Base-by-base conservation (phyloP, 2,888 invertebrate species). In the Brachypalpus laphriformis region DNA sequence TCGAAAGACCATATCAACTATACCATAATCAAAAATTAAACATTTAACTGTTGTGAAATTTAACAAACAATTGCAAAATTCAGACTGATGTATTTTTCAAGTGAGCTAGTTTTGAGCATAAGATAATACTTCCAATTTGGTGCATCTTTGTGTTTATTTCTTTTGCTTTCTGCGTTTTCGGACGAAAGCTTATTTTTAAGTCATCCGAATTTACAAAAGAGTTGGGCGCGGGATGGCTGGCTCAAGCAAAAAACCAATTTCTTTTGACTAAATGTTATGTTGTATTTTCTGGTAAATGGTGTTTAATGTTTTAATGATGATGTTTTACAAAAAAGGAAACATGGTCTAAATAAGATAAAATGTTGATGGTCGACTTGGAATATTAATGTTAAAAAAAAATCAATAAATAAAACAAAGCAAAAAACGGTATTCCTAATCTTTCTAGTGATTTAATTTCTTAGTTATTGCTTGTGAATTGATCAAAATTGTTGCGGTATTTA, bases 211-310 rank as follows among this genome's bases (percentile, higher is more conserved):
- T 56, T 31, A 85, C 16, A 75, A 20, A 82, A 87, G 89, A 89
- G 89, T 83, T 89, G 90, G 90, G 90, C 89, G 91, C 90, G 90
- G 90, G 90, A 89, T 90, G 90, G 90, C 90, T 90, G 91, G 90
- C 86, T 87, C 82, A 75, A 71, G 77, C 5, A 25, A 51, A 18
- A 34, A 28, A 65, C 14, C 16, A 18, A 6, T 54, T 18, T 54
- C 6, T 22, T 56, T 11, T 9, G 11, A 18, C n/a, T 18, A 45
- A 70, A 37, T 31, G 20, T 51, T 11, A 49, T 66, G 47, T 49
- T 56, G 22, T 49, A 11, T 47, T 65, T 65, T 8, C 51, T 59
- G 56, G 37, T 65, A 31, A 57, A 47, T 75, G 47, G 59, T 49
- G 61, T 72, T 71, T 72, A 40, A 61, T 61, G 28, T 70, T 70